Evolutionary conservation across 2,888 invertebrate genomes (phyloP).

Genomic region (Atrina japonica): DNA sequence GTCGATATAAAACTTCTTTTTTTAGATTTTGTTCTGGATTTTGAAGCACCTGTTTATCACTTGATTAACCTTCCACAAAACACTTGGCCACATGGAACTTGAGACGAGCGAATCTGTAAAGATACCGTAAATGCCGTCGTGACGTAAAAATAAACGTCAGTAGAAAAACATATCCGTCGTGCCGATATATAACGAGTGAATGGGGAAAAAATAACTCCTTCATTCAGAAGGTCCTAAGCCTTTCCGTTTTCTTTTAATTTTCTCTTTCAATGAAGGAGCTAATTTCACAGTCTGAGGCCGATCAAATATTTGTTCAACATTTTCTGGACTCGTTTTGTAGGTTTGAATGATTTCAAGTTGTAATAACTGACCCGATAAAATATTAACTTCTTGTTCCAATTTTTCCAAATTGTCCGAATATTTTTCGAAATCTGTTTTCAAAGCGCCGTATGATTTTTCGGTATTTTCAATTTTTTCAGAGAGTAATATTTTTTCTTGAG

Average conservation of each 20-base stretch:
- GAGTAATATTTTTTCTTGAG: conserved; percentile 67
- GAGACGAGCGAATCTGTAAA: too few species aligned
- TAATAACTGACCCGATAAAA: conserved; percentile 68
- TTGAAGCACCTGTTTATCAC: too few species aligned
- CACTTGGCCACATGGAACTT: too few species aligned
- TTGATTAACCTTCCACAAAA: too few species aligned
- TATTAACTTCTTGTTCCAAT: conserved; percentile 73
- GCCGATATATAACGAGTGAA: conserved; percentile 8
- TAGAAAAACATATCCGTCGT: background rate
- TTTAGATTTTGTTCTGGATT: too few species aligned
- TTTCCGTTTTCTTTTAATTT: conserved; percentile 69
- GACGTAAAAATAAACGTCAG: too few species aligned
- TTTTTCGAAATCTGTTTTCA: conserved; percentile 71
- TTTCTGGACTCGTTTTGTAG: conserved; percentile 77
- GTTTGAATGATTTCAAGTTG: conserved; percentile 78
- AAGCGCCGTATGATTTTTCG: conserved; percentile 66
- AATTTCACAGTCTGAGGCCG: conserved; percentile 75
- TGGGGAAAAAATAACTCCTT: background rate
- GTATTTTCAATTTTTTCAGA: conserved; percentile 68
- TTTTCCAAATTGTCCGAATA: conserved; percentile 70
- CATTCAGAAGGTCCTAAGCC: conserved; percentile 15
- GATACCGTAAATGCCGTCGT: too few species aligned
- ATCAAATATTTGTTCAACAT: conserved; percentile 77
- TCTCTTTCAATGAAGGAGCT: conserved; percentile 76
- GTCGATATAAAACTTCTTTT: too few species aligned